Evolutionary conservation across 2,888 invertebrate species (phyloP).

Genomic region (Helleia helle): DNA sequence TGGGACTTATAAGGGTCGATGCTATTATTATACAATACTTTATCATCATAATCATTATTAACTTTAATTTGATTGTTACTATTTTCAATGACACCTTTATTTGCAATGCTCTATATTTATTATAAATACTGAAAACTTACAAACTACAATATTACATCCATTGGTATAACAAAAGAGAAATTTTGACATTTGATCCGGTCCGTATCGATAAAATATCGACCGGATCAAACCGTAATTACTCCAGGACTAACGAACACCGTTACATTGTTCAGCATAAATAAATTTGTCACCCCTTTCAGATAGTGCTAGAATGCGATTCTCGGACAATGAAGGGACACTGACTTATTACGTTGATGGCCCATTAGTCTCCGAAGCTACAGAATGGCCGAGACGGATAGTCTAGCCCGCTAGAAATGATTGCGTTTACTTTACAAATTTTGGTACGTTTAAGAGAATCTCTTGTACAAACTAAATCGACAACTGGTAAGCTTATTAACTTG

Average conservation of each 20-base stretch:
- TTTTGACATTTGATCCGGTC: no score
- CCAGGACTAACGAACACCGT: slow-evolving; percentile 27
- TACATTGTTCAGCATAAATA: slow-evolving; percentile 61
- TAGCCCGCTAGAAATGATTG: slow-evolving; percentile 37
- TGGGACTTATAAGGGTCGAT: no score
- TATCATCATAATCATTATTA: no score
- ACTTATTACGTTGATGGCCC: slow-evolving; percentile 59
- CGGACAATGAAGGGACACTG: slow-evolving; percentile 63
- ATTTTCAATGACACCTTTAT: no score
- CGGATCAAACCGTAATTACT: slow-evolving; percentile 60
- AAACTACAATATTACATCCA: no score
- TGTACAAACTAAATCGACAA: no score
- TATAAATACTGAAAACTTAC: no score
- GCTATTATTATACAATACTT: no score
- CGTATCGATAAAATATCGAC: no score
- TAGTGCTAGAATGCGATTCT: slow-evolving; percentile 58
- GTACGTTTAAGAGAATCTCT: slow-evolving; percentile 23
- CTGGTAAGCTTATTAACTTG: not conserved
- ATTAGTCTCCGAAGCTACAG: slow-evolving; percentile 61
- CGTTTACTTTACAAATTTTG: slow-evolving; percentile 24
- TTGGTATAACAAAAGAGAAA: no score
- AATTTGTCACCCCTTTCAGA: slow-evolving; percentile 68
- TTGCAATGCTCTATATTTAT: no score
- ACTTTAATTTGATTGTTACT: no score
- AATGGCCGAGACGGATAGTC: slow-evolving; percentile 41